phyloP scores from a whole-genome alignment of 2,888 invertebrate species.

The Eristalis intricaria region DNA sequence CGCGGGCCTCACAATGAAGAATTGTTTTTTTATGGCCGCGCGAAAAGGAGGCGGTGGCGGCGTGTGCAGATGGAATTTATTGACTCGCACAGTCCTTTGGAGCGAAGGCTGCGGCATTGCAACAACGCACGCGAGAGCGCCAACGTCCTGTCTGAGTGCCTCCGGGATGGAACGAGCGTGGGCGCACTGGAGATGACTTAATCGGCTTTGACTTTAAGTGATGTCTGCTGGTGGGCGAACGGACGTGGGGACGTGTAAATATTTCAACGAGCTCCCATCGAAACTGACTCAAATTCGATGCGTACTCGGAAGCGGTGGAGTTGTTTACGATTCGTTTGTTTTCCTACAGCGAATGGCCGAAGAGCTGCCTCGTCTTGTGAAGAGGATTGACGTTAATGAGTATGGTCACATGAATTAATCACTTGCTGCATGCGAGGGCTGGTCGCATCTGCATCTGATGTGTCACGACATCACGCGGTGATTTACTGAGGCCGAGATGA shows the following conservation, averaged over 20 bases:
- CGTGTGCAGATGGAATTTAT: constrained; percentile 12
- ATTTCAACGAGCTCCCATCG: constrained; percentile 9
- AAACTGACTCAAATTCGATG: background rate
- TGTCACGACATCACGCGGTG: background rate
- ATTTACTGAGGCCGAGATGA: background rate
- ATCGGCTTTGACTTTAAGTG: constrained; percentile 43
- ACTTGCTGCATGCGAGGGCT: background rate
- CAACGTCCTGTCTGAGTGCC: constrained; percentile 27
- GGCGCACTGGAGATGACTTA: constrained; percentile 18
- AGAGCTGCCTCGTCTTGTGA: background rate
- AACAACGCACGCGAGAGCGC: constrained; percentile 11
- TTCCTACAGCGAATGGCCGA: background rate
- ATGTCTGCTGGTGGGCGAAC: background rate
- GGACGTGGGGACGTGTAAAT: constrained; percentile 2
- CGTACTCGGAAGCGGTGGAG: background rate
- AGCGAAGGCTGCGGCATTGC: constrained; percentile 39
- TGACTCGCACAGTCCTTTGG: constrained; percentile 5
- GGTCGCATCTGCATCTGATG: background rate
- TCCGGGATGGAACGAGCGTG: background rate
- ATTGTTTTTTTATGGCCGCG: constrained; percentile 18
- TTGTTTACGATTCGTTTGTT: background rate
- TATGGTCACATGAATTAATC: background rate
- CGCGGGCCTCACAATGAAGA: constrained; percentile 20
- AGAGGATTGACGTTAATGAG: background rate
- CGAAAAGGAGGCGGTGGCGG: background rate